Evolutionary conservation across 2,888 invertebrate genomes (phyloP).

Genomic region (Scaptomyza cyrtandrae): DNA sequence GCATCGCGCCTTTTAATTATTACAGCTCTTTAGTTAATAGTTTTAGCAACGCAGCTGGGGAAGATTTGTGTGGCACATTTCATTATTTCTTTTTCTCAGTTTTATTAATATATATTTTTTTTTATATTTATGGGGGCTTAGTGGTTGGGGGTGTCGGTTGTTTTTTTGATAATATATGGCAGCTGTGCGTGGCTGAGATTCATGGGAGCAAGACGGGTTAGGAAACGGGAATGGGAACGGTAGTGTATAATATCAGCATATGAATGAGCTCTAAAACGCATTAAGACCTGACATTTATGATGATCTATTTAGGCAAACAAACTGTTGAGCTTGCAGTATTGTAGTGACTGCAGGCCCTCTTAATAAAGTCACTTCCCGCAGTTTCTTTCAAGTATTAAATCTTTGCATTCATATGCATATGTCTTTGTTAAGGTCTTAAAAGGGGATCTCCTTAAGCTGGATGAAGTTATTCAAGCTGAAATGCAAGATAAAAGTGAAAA

Average conservation of each 20-base stretch:
- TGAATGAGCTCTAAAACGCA: conserved; percentile 59
- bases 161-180: conserved; percentile 47
- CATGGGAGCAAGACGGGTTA: conserved; percentile 9
- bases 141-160: conserved; percentile 52
- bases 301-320: conserved; percentile 72
- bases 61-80: conserved; percentile 45
- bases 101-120: conserved; percentile 1
- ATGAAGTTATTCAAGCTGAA: conserved; percentile 40
- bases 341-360: conserved; percentile 30
- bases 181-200: conserved; percentile 27
- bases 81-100: conserved; percentile 4
- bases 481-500: conserved; percentile 3
- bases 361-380: conserved; percentile 62
- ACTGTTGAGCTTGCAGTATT: conserved; percentile 35
- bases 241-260: conserved; percentile 61
- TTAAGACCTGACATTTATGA: conserved; percentile 72
- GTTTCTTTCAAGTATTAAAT: conserved; percentile 29
- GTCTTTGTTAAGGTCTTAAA: conserved; percentile 29
- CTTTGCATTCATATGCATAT: conserved; percentile 44
- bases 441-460: conserved; percentile 15
- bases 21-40: conserved; percentile 78
- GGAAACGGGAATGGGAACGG: conserved; percentile 12
- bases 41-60: conserved; percentile 75
- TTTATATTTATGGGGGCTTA: conserved; percentile 51
- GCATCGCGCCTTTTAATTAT: conserved; percentile 77